A percentile compares a stretch with the other conserved stretches of the same genome.
Conservation (phyloP, 2,797 vertebrate species). For the Dipus sagitta region DNA sequence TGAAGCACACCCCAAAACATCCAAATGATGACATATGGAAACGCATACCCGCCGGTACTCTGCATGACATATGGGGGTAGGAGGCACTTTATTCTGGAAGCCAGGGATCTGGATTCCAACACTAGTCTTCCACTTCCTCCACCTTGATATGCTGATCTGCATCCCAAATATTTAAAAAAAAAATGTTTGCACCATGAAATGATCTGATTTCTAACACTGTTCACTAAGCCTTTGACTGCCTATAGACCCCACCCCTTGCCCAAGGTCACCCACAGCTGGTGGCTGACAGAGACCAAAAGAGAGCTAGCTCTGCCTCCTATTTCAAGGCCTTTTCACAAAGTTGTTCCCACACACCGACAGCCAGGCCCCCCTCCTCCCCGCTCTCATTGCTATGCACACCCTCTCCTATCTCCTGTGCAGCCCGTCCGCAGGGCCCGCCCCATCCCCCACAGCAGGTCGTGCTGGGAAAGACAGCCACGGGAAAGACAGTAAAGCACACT, state of each 20-base stretch:
- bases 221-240: conserved; percentile 9
- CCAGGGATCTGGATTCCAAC: background rate
- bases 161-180: background rate
- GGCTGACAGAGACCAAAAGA: background rate
- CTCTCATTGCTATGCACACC: conserved; percentile 72
- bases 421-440: background rate
- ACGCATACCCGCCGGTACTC: background rate
- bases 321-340: conserved; percentile 54
- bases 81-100: background rate
- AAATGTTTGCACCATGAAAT: background rate
- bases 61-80: background rate
- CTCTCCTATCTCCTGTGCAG: background rate
- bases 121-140: background rate
- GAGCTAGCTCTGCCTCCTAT: background rate
- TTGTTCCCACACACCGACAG: background rate
- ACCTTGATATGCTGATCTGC: background rate
- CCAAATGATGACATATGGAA: background rate
- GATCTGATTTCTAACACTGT: conserved; percentile 12
- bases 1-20: background rate
- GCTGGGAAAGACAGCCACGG: conserved; percentile 67
- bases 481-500: conserved; percentile 69
- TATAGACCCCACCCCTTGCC: background rate
- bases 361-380: background rate
- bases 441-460: conserved; percentile 64
- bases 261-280: conserved; percentile 54